Evolutionary conservation across 64 coral and sea anemone species (phyloP), one percentile per base, ranked within the genome.

Genomic region (Pocillopora damicornis): DNA sequence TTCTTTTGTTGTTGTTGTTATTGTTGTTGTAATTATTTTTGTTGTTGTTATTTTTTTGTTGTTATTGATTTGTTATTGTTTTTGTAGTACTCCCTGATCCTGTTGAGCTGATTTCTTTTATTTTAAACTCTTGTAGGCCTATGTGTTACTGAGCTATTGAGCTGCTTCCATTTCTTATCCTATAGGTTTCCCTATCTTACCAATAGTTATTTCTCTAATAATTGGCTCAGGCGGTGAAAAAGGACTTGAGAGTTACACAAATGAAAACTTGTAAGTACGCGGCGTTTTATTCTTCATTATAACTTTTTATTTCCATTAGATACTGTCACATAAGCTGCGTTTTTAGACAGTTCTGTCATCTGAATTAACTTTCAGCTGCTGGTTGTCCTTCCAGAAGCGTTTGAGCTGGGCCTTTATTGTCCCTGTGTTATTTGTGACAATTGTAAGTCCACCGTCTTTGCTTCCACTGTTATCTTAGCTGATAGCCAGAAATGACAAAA

Each of bases 381-480:
- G 90, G 90, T 25, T 92, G 38, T 92, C 90, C 36, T 92, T 92
- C 73, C 60, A 75, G 11, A 92, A 92, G 17, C 35, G 67, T 4
- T 80, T 87, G n/a, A 73, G 84, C 64, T 92, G 90, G 90, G 71
- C 83, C 23, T 92, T 92, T 8, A 77, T 87, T 14, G 90, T 16
- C 18, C 90, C 90, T 23, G 90, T 92, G 2, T 18, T 92, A 14
- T 26, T 87, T 15, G 60, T 92, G 51, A 79, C 38, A 25, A 1
- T 80, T 20, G 90, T 92, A 74, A 58, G 81, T 85, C 15, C 10
- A 15, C 13, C 34, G 4, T 13, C 6, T 15, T 6, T 17, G 6
- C 64, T 17, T 16, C 5, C 4, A 67, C 16, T 1, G 22, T 20
- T 20, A 51, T 51, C 42, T 51, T 51, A 51, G 0, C 7, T 51